phyloP scores from a whole-genome alignment of 2,888 invertebrate species.

The Drosophila melanocephala region DNA sequence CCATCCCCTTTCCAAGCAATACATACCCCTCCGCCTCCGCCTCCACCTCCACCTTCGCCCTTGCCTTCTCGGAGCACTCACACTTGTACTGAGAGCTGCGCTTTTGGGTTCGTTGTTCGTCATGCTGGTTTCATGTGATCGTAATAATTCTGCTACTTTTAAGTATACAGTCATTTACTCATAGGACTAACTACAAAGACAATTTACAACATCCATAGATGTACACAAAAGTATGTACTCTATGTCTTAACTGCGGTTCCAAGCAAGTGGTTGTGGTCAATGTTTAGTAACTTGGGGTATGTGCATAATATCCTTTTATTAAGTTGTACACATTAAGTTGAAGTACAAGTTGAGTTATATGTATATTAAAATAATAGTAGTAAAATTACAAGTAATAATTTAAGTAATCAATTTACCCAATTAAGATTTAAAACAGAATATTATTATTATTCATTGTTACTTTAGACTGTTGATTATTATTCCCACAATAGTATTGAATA shows the following conservation, averaged over 20 bases:
- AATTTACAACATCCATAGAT: not conserved
- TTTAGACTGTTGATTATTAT: not conserved
- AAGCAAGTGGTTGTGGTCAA: not conserved
- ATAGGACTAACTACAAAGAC: not conserved
- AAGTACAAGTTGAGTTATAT: not conserved
- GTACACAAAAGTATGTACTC: not conserved
- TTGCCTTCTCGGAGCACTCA: conserved; percentile 13
- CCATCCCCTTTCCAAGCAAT: conserved; percentile 5
- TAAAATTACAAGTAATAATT: not conserved
- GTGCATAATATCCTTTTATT: not conserved
- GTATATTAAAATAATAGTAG: not conserved
- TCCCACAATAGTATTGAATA: not conserved
- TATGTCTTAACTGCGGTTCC: not conserved
- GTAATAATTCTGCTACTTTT: conserved; percentile 53
- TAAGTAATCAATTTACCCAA: not conserved
- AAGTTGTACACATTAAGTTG: not conserved
- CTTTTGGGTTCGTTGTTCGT: conserved; percentile 78
- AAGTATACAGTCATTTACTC: conserved; percentile 9
- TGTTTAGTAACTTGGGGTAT: not conserved
- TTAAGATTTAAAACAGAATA: not conserved
- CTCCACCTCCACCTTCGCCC: conserved; percentile 1
- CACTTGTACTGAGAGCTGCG: conserved; percentile 34
- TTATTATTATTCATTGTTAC: not conserved
- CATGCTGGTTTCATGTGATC: conserved; percentile 78
- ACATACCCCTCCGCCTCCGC: conserved; percentile 20